phyloP scores from a whole-genome alignment of 2,888 invertebrate genomes.

The Hipparchia semele region DNA sequence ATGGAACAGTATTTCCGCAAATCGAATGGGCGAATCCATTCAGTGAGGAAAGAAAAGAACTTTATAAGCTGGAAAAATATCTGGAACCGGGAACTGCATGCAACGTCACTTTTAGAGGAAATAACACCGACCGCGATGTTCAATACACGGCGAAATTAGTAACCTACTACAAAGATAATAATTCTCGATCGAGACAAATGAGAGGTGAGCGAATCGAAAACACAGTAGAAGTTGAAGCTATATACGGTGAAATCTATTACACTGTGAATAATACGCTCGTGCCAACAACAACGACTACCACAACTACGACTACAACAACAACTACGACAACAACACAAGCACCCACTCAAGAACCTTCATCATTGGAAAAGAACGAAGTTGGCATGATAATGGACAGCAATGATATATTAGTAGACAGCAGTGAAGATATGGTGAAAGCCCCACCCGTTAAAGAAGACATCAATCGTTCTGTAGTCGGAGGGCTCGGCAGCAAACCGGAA shows the following conservation, averaged over 20 bases:
- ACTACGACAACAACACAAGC: conserved; percentile 81
- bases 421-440: conserved; percentile 58
- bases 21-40: conserved; percentile 88
- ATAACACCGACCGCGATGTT: conserved; percentile 88
- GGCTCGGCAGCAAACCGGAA: conserved; percentile 62
- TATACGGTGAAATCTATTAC: conserved; percentile 90
- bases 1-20: conserved; percentile 82
- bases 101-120: conserved; percentile 90
- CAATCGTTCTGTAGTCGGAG: conserved; percentile 64
- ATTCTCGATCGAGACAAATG: conserved; percentile 82
- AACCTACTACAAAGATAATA: conserved; percentile 86
- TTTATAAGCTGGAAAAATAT: conserved; percentile 84
- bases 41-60: conserved; percentile 80
- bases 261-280: conserved; percentile 89
- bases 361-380: conserved; percentile 71
- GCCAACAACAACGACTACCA: conserved; percentile 88
- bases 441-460: conserved; percentile 65
- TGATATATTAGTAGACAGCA: conserved; percentile 62
- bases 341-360: conserved; percentile 80
- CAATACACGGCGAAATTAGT: conserved; percentile 89
- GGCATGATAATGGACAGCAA: conserved; percentile 62
- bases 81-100: conserved; percentile 91
- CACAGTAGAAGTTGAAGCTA: conserved; percentile 87
- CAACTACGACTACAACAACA: conserved; percentile 85
- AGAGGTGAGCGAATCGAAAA: conserved; percentile 86